Evolutionary conservation across 2,113 vertebrate species (phyloP).

Genomic region (Cyanoramphus novaezelandiae): DNA sequence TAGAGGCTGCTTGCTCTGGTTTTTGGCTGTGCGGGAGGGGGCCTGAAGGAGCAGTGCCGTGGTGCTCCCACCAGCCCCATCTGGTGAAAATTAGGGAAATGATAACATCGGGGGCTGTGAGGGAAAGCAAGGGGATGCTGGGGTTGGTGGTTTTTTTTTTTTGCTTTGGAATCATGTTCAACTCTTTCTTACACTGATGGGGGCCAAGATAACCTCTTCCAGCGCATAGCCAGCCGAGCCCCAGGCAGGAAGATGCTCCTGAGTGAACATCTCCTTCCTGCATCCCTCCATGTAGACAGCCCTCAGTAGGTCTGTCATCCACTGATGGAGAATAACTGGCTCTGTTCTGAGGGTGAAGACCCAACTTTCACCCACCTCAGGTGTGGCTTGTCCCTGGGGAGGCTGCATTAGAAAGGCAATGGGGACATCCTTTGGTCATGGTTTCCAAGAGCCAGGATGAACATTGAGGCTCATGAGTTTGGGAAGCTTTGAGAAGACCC

Average conservation of each 20-base stretch:
- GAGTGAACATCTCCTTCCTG: background rate
- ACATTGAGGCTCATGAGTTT: background rate
- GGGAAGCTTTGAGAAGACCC: background rate
- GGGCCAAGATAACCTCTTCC: constrained; percentile 34
- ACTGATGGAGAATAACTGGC: background rate
- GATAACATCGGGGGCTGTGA: constrained; percentile 34
- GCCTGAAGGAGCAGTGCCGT: background rate
- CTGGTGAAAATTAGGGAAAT: constrained; percentile 66
- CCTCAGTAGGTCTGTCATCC: background rate
- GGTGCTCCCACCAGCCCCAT: constrained; percentile 45
- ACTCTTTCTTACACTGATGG: constrained; percentile 60
- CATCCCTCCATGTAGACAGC: background rate
- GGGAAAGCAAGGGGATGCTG: background rate
- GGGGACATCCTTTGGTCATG: background rate
- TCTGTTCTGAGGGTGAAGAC: background rate
- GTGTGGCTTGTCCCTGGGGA: background rate
- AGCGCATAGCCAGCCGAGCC: background rate
- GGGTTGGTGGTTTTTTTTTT: constrained; percentile 37
- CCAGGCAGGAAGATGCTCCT: background rate
- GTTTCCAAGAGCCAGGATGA: background rate
- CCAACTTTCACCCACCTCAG: background rate
- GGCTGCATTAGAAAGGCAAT: background rate
- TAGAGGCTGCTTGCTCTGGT: constrained; percentile 25
- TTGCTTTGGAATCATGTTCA: constrained; percentile 63
- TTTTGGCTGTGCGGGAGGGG: background rate